A percentile compares a stretch with the other conserved stretches of the same genome.
Conservation (phyloP, 1,140 invertebrate genomes). For the Notospermus geniculatus region DNA sequence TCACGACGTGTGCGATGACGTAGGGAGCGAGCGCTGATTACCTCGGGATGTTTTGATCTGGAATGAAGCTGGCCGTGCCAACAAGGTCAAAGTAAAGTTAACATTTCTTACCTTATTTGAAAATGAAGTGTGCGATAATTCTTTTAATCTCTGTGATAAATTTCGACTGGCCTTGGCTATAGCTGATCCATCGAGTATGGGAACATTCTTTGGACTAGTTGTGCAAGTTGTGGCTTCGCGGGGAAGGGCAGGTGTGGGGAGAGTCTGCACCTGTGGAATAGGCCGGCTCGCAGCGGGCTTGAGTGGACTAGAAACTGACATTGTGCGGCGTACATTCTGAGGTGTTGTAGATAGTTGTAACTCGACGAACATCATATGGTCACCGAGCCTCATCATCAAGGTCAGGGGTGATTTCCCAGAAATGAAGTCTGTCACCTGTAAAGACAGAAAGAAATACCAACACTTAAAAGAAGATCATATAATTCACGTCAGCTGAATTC, state of each 20-base stretch:
- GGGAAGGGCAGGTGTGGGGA: conserved; percentile 26
- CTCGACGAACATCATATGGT: conserved; percentile 96
- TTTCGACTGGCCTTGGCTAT: conserved; percentile 86
- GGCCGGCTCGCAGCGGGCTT: conserved; percentile 23
- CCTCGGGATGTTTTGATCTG: too few relatives aligned
- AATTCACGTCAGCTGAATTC: too few relatives aligned
- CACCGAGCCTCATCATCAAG: conserved; percentile 88
- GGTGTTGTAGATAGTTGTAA: conserved; percentile 83
- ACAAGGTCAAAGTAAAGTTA: too few relatives aligned
- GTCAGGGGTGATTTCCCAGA: conserved; percentile 90
- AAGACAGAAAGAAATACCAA: conserved; percentile 23
- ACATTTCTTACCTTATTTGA: too few relatives aligned
- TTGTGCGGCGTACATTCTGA: conserved; percentile 31
- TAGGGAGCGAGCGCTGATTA: too few relatives aligned
- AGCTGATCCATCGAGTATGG: conserved; percentile 47
- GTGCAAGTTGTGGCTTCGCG: conserved; percentile 28
- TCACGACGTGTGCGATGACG: too few relatives aligned
- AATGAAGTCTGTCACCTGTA: conserved; percentile 86
- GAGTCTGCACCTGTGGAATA: conserved; percentile 8
- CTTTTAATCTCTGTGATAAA: conserved; percentile 84
- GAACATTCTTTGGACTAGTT: conserved; percentile 10
- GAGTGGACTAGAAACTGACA: conserved; percentile 27
- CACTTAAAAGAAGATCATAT: too few relatives aligned
- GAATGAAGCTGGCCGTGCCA: too few relatives aligned
- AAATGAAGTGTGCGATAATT: conserved; percentile 66